phyloP scores from a whole-genome alignment of 1,140 invertebrate species.

The Bombus impatiens region DNA sequence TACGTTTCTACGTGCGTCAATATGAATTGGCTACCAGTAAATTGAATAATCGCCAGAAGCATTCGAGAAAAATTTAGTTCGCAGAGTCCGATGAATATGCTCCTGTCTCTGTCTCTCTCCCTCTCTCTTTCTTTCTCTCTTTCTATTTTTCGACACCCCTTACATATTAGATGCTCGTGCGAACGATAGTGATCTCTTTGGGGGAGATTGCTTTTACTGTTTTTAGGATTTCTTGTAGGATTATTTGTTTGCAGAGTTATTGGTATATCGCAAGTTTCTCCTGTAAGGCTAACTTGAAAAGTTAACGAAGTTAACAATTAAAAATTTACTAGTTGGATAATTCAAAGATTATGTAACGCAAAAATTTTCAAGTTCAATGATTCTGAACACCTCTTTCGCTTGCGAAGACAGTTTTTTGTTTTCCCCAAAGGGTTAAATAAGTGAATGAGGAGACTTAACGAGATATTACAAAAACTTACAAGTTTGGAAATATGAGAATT shows the following conservation, averaged over 20 bases:
- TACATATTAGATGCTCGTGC: no score
- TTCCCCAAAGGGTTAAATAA: background rate
- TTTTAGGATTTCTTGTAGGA: background rate
- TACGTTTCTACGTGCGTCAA: slow-evolving; percentile 68
- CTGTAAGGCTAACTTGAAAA: background rate
- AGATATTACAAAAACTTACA: background rate
- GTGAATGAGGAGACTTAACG: background rate
- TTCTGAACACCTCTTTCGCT: background rate
- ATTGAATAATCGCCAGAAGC: slow-evolving; percentile 76
- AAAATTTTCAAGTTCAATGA: background rate
- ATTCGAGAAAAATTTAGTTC: slow-evolving; percentile 49
- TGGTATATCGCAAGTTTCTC: background rate
- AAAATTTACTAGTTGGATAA: background rate
- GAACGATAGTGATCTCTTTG: background rate
- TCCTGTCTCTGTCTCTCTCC: background rate
- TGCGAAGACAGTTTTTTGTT: background rate
- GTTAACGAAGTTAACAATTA: background rate
- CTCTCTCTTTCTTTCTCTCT: background rate
- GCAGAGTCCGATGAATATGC: background rate
- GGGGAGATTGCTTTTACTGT: no score
- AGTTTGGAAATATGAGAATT: background rate
- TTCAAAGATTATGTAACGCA: background rate
- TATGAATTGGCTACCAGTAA: slow-evolving; percentile 74
- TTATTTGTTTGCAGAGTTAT: background rate
- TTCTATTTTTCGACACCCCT: background rate